Evolutionary conservation across 1,140 invertebrate genomes (phyloP).

Genomic region (Micrasema longulum): DNA sequence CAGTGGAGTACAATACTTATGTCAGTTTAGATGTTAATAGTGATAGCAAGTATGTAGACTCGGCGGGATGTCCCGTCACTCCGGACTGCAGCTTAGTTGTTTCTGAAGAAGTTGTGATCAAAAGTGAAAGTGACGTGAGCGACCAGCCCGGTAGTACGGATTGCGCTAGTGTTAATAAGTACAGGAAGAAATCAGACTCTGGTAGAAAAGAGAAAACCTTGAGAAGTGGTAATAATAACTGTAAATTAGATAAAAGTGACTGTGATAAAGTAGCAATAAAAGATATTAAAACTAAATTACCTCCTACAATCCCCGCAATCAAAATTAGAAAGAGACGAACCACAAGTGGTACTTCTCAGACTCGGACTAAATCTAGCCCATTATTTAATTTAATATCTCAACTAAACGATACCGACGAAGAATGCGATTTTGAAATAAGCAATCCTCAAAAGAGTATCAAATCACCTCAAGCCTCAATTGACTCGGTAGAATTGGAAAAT

Average conservation of each 20-base stretch:
- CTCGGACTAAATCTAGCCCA: conserved; percentile 29
- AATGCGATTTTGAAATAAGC: conserved; percentile 41
- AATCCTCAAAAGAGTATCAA: conserved; percentile 18
- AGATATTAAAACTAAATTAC: conserved; percentile 11
- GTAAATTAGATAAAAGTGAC: conserved; percentile 29
- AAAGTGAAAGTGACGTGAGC: conserved; percentile 21
- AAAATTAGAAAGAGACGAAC: conserved; percentile 23
- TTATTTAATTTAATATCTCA: conserved; percentile 42
- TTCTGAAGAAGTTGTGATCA: conserved; percentile 39
- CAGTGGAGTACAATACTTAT: not conserved
- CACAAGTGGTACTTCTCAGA: conserved; percentile 1
- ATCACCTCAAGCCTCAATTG: not conserved
- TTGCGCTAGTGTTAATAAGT: conserved; percentile 9
- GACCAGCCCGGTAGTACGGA: conserved; percentile 5
- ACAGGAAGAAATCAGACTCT: conserved; percentile 1
- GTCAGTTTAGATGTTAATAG: conserved; percentile 8
- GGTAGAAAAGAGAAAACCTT: conserved; percentile 29
- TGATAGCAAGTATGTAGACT: conserved; percentile 25
- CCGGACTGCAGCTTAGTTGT: conserved; percentile 36
- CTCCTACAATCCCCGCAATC: conserved; percentile 11
- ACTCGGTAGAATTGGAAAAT: not conserved
- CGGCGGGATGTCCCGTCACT: conserved; percentile 12
- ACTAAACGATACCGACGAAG: conserved; percentile 43
- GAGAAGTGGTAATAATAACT: conserved; percentile 27
- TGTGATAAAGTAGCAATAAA: conserved; percentile 29